phyloP scores from a whole-genome alignment of 2,113 vertebrate genomes.

The Petrocephalus microphthalmus region DNA sequence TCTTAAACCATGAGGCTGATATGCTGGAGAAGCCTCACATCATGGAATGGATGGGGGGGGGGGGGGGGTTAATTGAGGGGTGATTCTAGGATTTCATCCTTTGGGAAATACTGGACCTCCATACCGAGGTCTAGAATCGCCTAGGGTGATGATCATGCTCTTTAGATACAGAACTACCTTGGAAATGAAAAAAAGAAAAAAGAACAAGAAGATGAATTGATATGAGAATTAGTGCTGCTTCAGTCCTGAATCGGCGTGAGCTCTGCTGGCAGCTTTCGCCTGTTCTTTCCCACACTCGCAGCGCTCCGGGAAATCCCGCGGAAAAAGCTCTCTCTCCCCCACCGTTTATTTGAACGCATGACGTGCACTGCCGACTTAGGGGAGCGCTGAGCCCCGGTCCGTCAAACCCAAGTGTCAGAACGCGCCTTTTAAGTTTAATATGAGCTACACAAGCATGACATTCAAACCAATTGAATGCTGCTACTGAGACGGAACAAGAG shows the following conservation, averaged over 20 bases:
- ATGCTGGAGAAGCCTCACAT: background rate
- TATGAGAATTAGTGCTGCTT: background rate
- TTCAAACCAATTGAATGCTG: background rate
- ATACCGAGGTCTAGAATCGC: background rate
- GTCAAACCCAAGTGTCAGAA: background rate
- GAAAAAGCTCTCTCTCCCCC: background rate
- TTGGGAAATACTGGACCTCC: background rate
- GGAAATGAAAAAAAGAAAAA: background rate
- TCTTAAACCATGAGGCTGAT: background rate
- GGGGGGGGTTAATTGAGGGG: background rate
- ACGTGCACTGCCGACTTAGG: background rate
- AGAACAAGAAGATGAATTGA: background rate
- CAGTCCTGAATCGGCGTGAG: background rate
- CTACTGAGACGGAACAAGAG: background rate
- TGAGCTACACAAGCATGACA: background rate
- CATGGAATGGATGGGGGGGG: background rate
- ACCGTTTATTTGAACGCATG: constrained; percentile 11
- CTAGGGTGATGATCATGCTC: background rate
- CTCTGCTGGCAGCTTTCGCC: background rate
- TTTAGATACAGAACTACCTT: background rate
- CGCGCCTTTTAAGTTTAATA: constrained; percentile 11
- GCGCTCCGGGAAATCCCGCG: background rate
- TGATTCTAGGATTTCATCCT: background rate
- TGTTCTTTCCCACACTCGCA: background rate
- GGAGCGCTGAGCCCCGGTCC: background rate